Percentiles rank a stretch among this genome's conserved stretches.
Conservation (phyloP, 1,140 invertebrate species). For the Sweltsa coloradensis region DNA sequence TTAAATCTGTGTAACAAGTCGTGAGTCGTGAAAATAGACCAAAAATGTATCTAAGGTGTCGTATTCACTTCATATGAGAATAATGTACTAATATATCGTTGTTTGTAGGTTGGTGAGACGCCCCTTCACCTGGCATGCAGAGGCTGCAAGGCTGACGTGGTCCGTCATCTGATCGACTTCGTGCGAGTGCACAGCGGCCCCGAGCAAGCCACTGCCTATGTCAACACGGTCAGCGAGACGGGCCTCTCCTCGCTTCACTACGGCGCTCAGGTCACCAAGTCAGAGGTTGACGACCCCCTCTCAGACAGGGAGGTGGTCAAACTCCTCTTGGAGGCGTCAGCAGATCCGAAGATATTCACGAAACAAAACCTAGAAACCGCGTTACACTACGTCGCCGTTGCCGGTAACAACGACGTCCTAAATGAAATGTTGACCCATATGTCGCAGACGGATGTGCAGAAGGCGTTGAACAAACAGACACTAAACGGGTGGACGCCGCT, state of each 20-base stretch:
- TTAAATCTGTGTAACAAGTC: no score
- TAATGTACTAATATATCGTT: no score
- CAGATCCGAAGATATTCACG: constrained; percentile 46
- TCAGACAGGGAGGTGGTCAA: constrained; percentile 86
- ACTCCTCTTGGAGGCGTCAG: constrained; percentile 76
- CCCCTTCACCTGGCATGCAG: constrained; percentile 82
- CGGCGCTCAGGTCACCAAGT: constrained; percentile 64
- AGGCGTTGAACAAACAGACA: constrained; percentile 87
- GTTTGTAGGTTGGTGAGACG: constrained; percentile 96
- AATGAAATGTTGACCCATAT: constrained; percentile 87
- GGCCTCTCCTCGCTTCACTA: constrained; percentile 91
- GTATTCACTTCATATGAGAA: no score
- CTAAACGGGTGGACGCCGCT: constrained; percentile 90
- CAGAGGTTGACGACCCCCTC: constrained; percentile 55
- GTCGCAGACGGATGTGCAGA: constrained; percentile 73
- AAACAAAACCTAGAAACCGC: constrained; percentile 76
- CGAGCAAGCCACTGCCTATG: constrained; percentile 56
- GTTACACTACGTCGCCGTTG: constrained; percentile 87
- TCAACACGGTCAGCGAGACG: constrained; percentile 74
- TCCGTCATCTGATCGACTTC: constrained; percentile 71
- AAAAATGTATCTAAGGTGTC: no score
- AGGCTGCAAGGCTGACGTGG: constrained; percentile 74
- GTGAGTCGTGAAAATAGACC: no score
- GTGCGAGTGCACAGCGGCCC: constrained; percentile 61
- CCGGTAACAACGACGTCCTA: constrained; percentile 91